Base-by-base conservation (phyloP, 2,888 invertebrate genomes). In the Drosophila algonquin region DNA sequence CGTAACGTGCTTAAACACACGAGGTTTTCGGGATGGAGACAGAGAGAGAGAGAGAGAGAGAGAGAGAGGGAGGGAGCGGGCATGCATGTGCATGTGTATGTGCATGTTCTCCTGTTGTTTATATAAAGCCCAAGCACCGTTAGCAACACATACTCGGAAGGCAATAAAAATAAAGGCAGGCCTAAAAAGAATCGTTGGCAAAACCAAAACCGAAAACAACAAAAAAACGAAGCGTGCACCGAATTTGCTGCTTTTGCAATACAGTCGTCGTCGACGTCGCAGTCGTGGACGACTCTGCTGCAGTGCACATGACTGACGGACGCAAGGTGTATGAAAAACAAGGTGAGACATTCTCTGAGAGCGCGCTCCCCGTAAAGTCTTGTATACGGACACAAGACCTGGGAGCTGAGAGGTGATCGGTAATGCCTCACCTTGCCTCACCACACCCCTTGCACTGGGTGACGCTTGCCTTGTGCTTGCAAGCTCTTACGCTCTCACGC, bases 81-180 rank as follows among this genome's bases (percentile, higher is more conserved):
- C 10, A 35, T 35, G 12, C 35, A 35, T 35, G 12, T 27, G 1
- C 1, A 27, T 27, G 27, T 27, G 27, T 27, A 44, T n/a, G 9
- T 35, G 30, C 40, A 40, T 40, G 40, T n/a, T 47, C 57, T 47
- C 54, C 46, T 45, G 27, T 53, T 72, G 57, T 80, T 70, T 75
- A 82, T 71, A 77, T 82, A 87, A 72, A 65, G 76, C 60, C 63
- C 53, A 76, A 80, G 79, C 83, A 84, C 84, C 84, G 84, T 84
- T 84, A 84, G 84, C 86, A 83, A 86, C 76, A 74, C 64, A 78
- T 70, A 40, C 40, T n/a, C 40, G 40, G n/a, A 64, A 68, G 78
- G 76, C 67, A 48, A 77, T 73, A 58, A 70, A 70, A 65, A 62
- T 35, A 69, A 77, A 65, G 53, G 58, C 71, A 72, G 72, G 72